phyloP scores from a whole-genome alignment of 2,797 vertebrate species.

The Sebastes paucispinis region DNA sequence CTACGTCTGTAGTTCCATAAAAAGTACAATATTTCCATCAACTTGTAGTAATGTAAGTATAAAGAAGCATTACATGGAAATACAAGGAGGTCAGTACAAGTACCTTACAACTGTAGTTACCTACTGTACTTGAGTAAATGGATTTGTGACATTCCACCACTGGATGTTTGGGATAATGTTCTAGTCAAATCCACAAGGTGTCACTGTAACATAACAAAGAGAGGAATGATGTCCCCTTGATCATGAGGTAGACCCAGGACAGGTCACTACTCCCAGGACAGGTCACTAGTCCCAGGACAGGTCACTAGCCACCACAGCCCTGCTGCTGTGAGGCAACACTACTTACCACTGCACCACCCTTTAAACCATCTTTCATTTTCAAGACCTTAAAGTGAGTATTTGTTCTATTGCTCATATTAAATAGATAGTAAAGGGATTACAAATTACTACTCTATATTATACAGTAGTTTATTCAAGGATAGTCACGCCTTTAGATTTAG shows the following conservation, averaged over 20 bases:
- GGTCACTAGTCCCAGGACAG: neutral
- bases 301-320: too few species aligned
- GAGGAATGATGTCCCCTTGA: neutral
- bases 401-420: neutral
- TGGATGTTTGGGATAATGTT: neutral
- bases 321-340: neutral
- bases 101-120: neutral
- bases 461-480: neutral
- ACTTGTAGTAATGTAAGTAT: neutral
- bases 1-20: neutral
- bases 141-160: neutral
- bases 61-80: neutral
- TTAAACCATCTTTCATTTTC: neutral
- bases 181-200: neutral
- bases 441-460: neutral
- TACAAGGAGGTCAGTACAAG: neutral
- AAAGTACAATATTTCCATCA: neutral
- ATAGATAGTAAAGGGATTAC: neutral
- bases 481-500: neutral
- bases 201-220: neutral
- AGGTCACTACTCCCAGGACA: too few species aligned
- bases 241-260: neutral
- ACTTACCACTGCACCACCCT: neutral
- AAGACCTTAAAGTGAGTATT: neutral
- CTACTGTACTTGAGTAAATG: neutral